Percentiles rank a stretch among this genome's conserved stretches.
Conservation (phyloP, 2,888 invertebrate genomes). For the Hybos culiciformis region DNA sequence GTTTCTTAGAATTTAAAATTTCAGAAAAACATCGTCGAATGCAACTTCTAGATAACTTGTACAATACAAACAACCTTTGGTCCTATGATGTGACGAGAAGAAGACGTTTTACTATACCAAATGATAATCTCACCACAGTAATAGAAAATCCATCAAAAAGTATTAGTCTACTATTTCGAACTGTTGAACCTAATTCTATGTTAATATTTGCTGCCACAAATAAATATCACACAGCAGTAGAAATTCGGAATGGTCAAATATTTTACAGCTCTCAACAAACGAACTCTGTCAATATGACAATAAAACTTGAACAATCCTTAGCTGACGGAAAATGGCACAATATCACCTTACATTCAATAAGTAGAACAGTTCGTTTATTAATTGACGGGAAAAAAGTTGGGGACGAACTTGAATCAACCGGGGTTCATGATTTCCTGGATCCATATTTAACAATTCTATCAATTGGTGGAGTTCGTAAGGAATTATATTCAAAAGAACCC, state of each 20-base stretch:
- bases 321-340: constrained; percentile 85
- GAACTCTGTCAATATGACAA: constrained; percentile 69
- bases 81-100: constrained; percentile 30
- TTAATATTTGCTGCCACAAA: constrained; percentile 78
- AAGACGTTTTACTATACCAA: constrained; percentile 28
- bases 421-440: constrained; percentile 83
- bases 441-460: constrained; percentile 72
- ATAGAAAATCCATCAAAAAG: constrained; percentile 48
- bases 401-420: constrained; percentile 73
- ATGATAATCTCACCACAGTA: constrained; percentile 29
- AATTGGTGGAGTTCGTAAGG: constrained; percentile 61
- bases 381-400: constrained; percentile 60
- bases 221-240: constrained; percentile 72
- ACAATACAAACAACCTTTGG: constrained; percentile 61
- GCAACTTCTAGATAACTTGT: constrained; percentile 69
- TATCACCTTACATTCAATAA: constrained; percentile 57
- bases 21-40: constrained; percentile 77
- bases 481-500: constrained; percentile 40
- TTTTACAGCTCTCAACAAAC: constrained; percentile 69
- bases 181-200: constrained; percentile 61
- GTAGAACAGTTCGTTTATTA: constrained; percentile 54
- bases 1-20: constrained; percentile 61
- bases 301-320: constrained; percentile 44
- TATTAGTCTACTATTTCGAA: constrained; percentile 68
- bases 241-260: constrained; percentile 61